Percentiles rank a stretch among this genome's conserved stretches.
These are phyloP conservation scores for Hemiprocne comata DNA, from an alignment of 2,113 vertebrate genomes.

Conservation along the genomic window DNA sequence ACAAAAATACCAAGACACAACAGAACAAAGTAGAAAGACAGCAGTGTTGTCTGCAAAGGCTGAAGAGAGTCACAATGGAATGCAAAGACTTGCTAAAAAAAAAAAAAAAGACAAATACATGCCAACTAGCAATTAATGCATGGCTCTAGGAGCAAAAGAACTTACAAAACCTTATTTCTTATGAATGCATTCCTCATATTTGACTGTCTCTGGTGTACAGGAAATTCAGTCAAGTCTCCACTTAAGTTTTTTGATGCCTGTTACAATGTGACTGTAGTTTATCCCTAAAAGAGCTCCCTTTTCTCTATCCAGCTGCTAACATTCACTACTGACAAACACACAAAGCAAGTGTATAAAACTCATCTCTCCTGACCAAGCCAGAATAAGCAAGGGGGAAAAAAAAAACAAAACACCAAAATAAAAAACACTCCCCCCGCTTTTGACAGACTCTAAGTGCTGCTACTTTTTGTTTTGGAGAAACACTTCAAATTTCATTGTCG, in stretches of 20 bases:
- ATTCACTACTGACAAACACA: not conserved
- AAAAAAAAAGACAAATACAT: not conserved
- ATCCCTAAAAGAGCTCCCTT: not conserved
- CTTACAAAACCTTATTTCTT: not conserved
- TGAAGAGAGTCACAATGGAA: not conserved
- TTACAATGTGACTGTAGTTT: rapidly evolving
- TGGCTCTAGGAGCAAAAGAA: not conserved
- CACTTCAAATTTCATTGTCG: not conserved
- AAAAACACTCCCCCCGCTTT: no score
- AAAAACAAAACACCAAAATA: not conserved
- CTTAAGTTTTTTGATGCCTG: not conserved
- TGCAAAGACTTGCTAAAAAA: not conserved
- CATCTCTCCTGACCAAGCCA: not conserved
- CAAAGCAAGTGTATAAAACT: not conserved
- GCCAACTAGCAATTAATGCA: not conserved
- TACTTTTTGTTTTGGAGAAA: no score
- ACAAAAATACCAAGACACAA: not conserved
- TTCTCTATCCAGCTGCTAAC: not conserved
- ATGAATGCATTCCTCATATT: not conserved
- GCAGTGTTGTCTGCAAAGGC: rapidly evolving
- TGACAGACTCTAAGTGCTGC: not conserved
- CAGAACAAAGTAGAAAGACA: not conserved
- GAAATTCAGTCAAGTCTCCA: not conserved
- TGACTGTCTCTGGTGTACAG: not conserved
- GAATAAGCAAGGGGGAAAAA: not conserved